phyloP scores from a whole-genome alignment of 2,113 vertebrate species.

The Micromys minutus region DNA sequence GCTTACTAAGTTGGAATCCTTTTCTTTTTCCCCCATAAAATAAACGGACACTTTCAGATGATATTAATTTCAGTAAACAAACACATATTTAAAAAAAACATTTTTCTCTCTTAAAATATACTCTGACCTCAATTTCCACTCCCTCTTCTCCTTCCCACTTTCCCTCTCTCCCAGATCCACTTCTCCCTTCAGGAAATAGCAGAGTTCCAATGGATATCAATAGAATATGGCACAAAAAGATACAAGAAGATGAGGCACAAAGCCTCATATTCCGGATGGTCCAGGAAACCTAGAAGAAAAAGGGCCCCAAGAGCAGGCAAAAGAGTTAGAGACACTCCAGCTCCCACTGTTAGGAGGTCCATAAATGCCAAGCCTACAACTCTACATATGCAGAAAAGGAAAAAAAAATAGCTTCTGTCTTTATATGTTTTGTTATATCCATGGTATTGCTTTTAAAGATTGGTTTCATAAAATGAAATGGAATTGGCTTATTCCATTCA shows the following conservation, averaged over 20 bases:
- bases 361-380: neutral
- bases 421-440: conserved; percentile 60
- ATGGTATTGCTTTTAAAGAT: conserved; percentile 67
- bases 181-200: neutral
- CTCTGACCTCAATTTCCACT: neutral
- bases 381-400: neutral
- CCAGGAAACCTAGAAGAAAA: neutral
- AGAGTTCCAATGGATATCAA: neutral
- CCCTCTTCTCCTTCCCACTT: too few relatives aligned
- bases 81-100: neutral
- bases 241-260: neutral
- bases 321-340: neutral
- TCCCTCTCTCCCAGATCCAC: neutral
- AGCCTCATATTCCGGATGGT: neutral
- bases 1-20: neutral
- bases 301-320: neutral
- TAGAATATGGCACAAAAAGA: neutral
- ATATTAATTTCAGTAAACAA: conserved; percentile 28
- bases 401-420: conserved; percentile 26
- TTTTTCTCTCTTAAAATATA: neutral
- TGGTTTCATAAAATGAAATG: conserved; percentile 67
- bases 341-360: neutral
- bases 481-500: neutral
- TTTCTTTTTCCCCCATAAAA: neutral
- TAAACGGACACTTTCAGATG: conserved; percentile 2